Evolutionary conservation across 2,113 vertebrate species (phyloP).

Genomic region (Syngnathoides biaculeatus): DNA sequence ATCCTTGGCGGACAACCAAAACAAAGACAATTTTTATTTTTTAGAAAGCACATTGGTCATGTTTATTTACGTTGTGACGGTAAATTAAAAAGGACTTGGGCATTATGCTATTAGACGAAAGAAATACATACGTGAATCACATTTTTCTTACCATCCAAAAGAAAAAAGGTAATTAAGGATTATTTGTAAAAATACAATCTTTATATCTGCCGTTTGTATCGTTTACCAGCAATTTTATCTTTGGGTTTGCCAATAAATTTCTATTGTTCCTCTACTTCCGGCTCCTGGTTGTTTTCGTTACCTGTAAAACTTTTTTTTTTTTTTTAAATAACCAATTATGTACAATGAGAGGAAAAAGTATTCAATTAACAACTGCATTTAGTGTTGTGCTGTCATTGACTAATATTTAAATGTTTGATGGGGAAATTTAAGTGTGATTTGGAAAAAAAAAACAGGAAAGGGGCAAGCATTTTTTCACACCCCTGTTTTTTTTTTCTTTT

Average conservation of each 20-base stretch:
- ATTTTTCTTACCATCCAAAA: constrained; percentile 49
- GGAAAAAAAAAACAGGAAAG: too few relatives aligned
- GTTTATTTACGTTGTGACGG: not conserved
- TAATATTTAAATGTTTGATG: too few relatives aligned
- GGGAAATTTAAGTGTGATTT: too few relatives aligned
- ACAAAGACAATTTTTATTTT: not conserved
- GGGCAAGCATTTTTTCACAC: too few relatives aligned
- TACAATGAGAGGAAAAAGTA: too few relatives aligned
- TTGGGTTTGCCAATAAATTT: constrained; percentile 70
- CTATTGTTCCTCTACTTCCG: constrained; percentile 48
- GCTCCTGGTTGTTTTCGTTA: not conserved
- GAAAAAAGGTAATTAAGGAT: constrained; percentile 28
- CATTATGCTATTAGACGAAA: not conserved
- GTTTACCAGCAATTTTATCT: constrained; percentile 57
- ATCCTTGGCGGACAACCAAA: constrained; percentile 9
- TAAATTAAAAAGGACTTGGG: not conserved
- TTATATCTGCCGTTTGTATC: constrained; percentile 67
- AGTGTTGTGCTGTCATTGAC: too few relatives aligned
- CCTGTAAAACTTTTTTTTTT: not conserved
- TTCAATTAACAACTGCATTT: too few relatives aligned
- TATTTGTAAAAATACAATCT: constrained; percentile 67
- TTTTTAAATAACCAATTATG: too few relatives aligned
- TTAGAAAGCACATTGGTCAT: not conserved
- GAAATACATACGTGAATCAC: constrained; percentile 14
- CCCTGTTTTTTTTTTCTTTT: too few relatives aligned